Evolutionary conservation across 2,888 invertebrate species (phyloP), one percentile per base, ranked within the genome.

Genomic region (Dryobota labecula): DNA sequence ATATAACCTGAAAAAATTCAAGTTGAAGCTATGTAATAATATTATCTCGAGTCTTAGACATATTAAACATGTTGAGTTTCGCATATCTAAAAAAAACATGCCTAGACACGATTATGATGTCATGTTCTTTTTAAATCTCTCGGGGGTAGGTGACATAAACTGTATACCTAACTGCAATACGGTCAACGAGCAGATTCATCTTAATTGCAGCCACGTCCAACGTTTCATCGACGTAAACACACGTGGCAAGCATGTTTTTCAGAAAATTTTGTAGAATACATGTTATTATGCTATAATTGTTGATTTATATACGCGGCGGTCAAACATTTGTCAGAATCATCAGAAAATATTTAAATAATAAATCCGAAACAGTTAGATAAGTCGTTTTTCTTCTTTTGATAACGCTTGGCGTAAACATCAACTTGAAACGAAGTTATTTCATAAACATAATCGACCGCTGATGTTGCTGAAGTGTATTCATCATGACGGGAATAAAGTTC

Each of bases 31-130:
- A 27, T 57, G 43, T 51, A 56, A 51, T 71, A 66, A 51, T 71
- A 66, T 69, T 54, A 58, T 60, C 38, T 60, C 11, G 38, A 53
- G 71, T 70, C 73, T 84, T 84, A 82, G 73, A 75, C 77, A 38
- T 51, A 27, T 20, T 51, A 56, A 56, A 65, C 30, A 43, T 64
- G 63, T 64, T n/a, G 33, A 57, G 54, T 71, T 76, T 84, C 56
- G 60, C 69, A 72, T 70, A 62, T 65, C 70, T 81, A 82, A 76
- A 81, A 79, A 83, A 81, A 80, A 75, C 66, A 58, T 49, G n/a
- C 47, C 45, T 62, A 53, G 54, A 61, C 61, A 66, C 62, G 73
- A 82, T 78, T 83, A 84, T 88, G 89, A 90, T 86, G 84, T 88
- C 89, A 89, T 80, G 47, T 49, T 77, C 63, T 71, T 74, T 71